These are phyloP conservation scores for Epizoanthus stellaris DNA, from an alignment of 92 coral and sea anemone genomes.

Conservation along the genomic window DNA sequence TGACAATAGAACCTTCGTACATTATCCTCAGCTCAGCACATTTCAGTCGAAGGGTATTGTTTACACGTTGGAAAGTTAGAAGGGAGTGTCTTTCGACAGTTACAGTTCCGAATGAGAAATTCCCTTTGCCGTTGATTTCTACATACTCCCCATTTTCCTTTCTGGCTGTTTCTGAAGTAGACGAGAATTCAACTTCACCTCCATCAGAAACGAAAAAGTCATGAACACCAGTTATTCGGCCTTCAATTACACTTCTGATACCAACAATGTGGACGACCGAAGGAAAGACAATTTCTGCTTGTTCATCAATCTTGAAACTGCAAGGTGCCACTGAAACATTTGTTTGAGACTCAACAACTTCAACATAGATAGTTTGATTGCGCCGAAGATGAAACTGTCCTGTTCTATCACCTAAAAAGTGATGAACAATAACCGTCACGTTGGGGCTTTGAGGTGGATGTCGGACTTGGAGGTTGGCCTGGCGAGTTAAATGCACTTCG, in stretches of 20 bases:
- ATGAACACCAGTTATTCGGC: conserved; percentile 75
- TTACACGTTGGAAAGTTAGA: conserved; percentile 51
- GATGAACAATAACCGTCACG: conserved; percentile 74
- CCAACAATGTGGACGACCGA: conserved; percentile 61
- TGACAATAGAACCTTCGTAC: conserved; percentile 63
- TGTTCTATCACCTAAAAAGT: conserved; percentile 75
- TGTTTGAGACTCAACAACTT: conserved; percentile 76
- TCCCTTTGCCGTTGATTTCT: conserved; percentile 65
- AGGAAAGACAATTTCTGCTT: conserved; percentile 75
- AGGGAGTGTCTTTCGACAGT: conserved; percentile 60
- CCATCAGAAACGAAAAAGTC: conserved; percentile 62
- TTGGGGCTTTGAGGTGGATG: conserved; percentile 66
- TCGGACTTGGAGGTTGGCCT: conserved; percentile 59
- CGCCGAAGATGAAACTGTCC: conserved; percentile 70
- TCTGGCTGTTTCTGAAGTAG: conserved; percentile 69
- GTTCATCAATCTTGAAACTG: conserved; percentile 63
- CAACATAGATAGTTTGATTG: conserved; percentile 73
- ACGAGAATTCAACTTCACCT: conserved; percentile 62
- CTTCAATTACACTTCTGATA: conserved; percentile 64
- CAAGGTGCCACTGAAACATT: conserved; percentile 74
- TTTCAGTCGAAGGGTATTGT: conserved; percentile 49
- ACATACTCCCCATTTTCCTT: conserved; percentile 68
- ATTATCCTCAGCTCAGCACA: conserved; percentile 61
- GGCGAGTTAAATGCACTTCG: conserved; percentile 61
- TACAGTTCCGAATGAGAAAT: conserved; percentile 70